Conservation (phyloP, 2,888 invertebrate species). For the Physocephala rufipes region DNA sequence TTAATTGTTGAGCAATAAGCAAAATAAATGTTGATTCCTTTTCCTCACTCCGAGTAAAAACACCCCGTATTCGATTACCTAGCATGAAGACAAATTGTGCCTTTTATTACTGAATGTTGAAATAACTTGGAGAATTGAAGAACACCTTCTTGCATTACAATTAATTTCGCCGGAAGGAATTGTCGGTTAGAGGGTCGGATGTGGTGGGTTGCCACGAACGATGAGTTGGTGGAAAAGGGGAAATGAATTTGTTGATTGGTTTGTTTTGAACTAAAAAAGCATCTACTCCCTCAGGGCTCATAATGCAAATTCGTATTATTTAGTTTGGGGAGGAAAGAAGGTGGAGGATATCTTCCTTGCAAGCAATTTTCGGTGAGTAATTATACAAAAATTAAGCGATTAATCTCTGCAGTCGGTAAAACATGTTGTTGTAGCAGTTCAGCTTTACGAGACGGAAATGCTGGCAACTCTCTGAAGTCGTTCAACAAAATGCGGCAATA, state of each 20-base stretch:
- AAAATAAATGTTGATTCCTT: too few species aligned
- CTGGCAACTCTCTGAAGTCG: too few species aligned
- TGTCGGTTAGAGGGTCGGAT: too few species aligned
- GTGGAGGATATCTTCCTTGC: neutral
- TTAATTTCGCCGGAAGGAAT: slow-evolving; percentile 35
- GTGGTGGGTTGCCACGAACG: neutral
- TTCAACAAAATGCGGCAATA: too few species aligned
- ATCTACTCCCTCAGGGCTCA: neutral
- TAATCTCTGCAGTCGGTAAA: neutral
- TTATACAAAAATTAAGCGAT: neutral
- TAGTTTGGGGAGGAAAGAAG: neutral
- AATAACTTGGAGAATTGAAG: slow-evolving; percentile 13
- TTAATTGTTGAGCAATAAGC: too few species aligned
- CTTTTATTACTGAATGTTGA: neutral
- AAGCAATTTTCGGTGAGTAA: slow-evolving; percentile 9
- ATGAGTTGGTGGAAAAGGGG: neutral
- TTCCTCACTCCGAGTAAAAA: too few species aligned
- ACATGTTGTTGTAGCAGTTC: neutral
- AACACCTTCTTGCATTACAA: slow-evolving; percentile 37
- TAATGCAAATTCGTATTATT: neutral
- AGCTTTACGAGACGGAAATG: neutral
- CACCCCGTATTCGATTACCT: neutral
- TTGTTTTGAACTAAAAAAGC: neutral
- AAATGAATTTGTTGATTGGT: neutral
- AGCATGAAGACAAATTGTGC: neutral